Evolutionary conservation across 2,113 vertebrate genomes (phyloP).

Genomic region (Saguinus imperator): DNA sequence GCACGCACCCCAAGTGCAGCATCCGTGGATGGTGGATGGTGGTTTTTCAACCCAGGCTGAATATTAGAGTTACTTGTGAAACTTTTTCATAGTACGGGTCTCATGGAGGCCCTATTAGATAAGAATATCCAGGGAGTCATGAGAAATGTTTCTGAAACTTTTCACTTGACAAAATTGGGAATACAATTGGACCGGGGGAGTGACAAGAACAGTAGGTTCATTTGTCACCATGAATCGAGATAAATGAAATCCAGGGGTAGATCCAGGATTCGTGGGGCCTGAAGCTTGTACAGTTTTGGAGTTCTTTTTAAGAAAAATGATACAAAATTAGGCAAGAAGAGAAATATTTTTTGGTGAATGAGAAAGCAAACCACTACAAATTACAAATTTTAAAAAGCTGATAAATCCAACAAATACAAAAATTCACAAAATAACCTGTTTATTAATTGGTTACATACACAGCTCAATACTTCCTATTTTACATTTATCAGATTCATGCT

Average conservation of each 20-base stretch:
- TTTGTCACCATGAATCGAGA: not conserved
- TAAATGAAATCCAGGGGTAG: not conserved
- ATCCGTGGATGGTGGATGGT: not conserved
- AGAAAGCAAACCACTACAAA: not conserved
- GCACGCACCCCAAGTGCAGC: too few relatives aligned
- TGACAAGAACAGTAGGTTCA: not conserved
- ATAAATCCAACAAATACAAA: not conserved
- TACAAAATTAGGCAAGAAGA: not conserved
- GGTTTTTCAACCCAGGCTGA: not conserved
- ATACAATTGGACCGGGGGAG: not conserved
- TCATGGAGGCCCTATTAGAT: not conserved
- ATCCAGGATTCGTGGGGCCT: not conserved
- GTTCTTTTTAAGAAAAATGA: not conserved
- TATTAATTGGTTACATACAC: not conserved
- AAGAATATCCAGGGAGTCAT: not conserved
- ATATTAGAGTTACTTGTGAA: not conserved
- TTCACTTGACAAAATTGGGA: not conserved
- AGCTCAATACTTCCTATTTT: not conserved
- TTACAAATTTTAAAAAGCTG: not conserved
- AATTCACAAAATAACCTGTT: not conserved
- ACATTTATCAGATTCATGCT: not conserved
- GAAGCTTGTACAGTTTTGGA: not conserved
- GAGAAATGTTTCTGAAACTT: not conserved
- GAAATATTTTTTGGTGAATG: not conserved
- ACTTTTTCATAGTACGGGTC: not conserved